Base-by-base conservation (phyloP, 2,113 vertebrate species). In the Petroica traversi region DNA sequence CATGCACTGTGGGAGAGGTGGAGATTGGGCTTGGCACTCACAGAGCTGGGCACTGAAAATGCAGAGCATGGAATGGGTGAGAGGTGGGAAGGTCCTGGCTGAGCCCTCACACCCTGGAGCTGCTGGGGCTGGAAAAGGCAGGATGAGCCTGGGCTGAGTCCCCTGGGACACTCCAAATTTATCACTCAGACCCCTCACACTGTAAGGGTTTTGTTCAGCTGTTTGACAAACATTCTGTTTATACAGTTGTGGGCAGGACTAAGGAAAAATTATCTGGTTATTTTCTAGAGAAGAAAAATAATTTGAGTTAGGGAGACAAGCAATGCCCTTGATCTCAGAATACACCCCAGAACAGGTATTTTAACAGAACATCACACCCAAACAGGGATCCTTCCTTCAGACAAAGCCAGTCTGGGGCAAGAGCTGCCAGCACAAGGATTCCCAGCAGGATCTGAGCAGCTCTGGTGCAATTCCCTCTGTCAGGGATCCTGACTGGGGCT, bases 111-210 rank as follows among this genome's bases (percentile, higher is more conserved):
- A 26, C 43, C 45, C 57, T n/a, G n/a, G n/a, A n/a, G n/a, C n/a
- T n/a, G n/a, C n/a, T n/a, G n/a, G n/a, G n/a, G n/a, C n/a, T n/a
- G n/a, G n/a, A n/a, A n/a, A n/a, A n/a, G n/a, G n/a, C n/a, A n/a
- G n/a, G n/a, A n/a, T n/a, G n/a, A n/a, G n/a, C 64, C 58, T n/a
- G 57, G 57, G 69, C 63, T 88, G 57, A 61, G 62, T 92, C 92
- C 89, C 45, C 89, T 96, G 96, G 94, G 95, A 96, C 97, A 97
- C 95, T 96, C 93, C 94, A 82, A 57, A 96, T 95, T 87, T 92
- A 95, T 95, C 76, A 83, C 45, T 19, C 78, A 93, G 74, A 66
- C 15, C 77, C 88, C 55, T 88, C 28, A 43, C 48, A 28, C 63
- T 69, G 55, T 67, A 72, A 88, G 80, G 48, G 89, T 79, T 89